Conservation (phyloP, 2,888 invertebrate genomes). For the Apamea anceps region DNA sequence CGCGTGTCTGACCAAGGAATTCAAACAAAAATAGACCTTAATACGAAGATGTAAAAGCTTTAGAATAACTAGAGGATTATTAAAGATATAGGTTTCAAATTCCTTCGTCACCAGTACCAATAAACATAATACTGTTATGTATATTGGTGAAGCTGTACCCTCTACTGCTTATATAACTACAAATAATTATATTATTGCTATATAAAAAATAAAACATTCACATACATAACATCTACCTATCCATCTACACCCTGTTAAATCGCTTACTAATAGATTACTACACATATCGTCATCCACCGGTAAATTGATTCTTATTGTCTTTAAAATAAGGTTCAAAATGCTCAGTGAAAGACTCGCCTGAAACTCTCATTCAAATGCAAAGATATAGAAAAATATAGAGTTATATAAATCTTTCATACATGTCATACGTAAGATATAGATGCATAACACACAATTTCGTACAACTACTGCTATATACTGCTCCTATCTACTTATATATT, state of each 20-base stretch:
- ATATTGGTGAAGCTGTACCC: conserved; percentile 78
- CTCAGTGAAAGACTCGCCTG: conserved; percentile 65
- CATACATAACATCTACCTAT: conserved; percentile 90
- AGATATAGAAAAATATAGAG: conserved; percentile 71
- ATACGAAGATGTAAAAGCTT: neutral
- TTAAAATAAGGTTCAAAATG: conserved; percentile 66
- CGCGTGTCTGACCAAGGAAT: conserved; percentile 72
- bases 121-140: conserved; percentile 63
- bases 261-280: conserved; percentile 61
- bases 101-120: conserved; percentile 72
- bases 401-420: conserved; percentile 75
- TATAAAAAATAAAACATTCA: conserved; percentile 78
- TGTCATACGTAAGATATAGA: conserved; percentile 79
- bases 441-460: conserved; percentile 83
- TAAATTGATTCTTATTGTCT: conserved; percentile 65
- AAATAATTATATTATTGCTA: conserved; percentile 71
- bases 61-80: neutral
- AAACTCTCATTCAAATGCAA: conserved; percentile 77
- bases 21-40: conserved; percentile 53
- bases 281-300: conserved; percentile 68
- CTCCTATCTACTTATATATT: conserved; percentile 77
- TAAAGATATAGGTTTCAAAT: conserved; percentile 59
- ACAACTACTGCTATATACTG: conserved; percentile 82
- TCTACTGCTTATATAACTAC: conserved; percentile 79
- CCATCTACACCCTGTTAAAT: conserved; percentile 79